Evolutionary conservation across 2,888 invertebrate genomes (phyloP), one percentile per base, ranked within the genome.

Genomic region (Pogonocherus hispidulus): DNA sequence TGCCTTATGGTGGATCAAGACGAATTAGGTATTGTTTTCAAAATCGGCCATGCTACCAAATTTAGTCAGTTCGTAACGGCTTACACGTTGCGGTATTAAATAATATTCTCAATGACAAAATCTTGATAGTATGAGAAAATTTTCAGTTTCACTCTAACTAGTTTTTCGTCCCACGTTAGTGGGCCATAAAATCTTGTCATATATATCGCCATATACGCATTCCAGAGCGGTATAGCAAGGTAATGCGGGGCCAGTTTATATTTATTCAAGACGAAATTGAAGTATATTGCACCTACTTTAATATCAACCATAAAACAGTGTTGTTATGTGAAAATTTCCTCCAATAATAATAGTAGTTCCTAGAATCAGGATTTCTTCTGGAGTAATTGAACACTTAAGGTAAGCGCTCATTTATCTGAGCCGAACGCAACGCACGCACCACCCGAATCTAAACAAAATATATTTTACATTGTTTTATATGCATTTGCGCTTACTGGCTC

Each of bases 161-260:
- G 65, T 65, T 65, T 65, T 65, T 23, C 57, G 32, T 65, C 65
- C 65, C 65, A 65, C 65, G 57, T 37, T 54, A 22, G 22, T 27
- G 22, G 23, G 37, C 16, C 20, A 18, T 57, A 57, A 41, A 37
- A 22, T 51, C 51, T 65, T 57, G 65, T 65, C 57, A 47, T 32
- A 35, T 22, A 41, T n/a, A 44, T 54, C 35, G 32, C 52, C 32
- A 44, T 46, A 59, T 47, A 46, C 46, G 44, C 46, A 57, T 46
- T 0, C 59, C 47, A 32, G 27, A 47, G 46, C 46, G 23, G 59
- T 59, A 47, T 18, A 27, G n/a, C 44, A 44, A 16, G 44, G 23
- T 35, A 27, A 18, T 8, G 3, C 52, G 32, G 52, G 52, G 3
- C 19, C 52, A 32, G 44, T 16, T 16, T 44, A 16, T n/a, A n/a